Percentiles rank a stretch among this genome's conserved stretches.
Conservation (phyloP, 2,888 invertebrate species). For the Diadegma fenestrale region DNA sequence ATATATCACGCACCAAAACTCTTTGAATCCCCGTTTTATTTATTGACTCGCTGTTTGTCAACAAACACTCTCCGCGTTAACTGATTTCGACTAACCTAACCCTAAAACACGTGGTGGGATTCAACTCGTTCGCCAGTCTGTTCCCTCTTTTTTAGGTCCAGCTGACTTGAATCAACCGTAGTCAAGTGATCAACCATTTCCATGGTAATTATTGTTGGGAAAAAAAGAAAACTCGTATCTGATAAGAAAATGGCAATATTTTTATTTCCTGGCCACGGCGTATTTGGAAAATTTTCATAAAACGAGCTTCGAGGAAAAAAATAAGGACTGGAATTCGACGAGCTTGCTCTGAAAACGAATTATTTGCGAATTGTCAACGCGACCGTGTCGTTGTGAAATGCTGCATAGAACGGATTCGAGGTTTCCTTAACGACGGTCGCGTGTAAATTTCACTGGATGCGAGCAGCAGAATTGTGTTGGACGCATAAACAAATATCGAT, state of each 20-base stretch:
- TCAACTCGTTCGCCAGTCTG: background rate
- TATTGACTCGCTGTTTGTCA: background rate
- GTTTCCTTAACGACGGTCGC: too few species aligned
- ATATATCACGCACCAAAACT: background rate
- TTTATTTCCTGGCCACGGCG: background rate
- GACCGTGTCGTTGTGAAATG: too few species aligned
- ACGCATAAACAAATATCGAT: too few species aligned
- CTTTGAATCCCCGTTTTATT: background rate
- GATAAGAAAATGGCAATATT: background rate
- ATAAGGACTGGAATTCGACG: background rate
- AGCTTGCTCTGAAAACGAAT: too few species aligned
- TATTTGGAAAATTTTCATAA: background rate
- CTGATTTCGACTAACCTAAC: slow-evolving; percentile 12
- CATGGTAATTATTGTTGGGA: background rate
- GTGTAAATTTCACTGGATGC: too few species aligned
- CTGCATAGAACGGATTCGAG: too few species aligned
- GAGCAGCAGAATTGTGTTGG: too few species aligned
- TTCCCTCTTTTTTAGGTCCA: background rate
- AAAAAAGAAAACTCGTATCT: background rate
- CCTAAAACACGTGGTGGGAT: slow-evolving; percentile 14
- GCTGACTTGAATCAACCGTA: background rate
- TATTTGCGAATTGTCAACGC: too few species aligned
- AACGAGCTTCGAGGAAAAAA: background rate
- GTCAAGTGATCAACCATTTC: background rate
- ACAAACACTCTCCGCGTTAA: background rate